Evolutionary conservation across 1,140 invertebrate species (phyloP), one percentile per base, ranked within the genome.

Genomic region (Zaprionus ghesquierei): DNA sequence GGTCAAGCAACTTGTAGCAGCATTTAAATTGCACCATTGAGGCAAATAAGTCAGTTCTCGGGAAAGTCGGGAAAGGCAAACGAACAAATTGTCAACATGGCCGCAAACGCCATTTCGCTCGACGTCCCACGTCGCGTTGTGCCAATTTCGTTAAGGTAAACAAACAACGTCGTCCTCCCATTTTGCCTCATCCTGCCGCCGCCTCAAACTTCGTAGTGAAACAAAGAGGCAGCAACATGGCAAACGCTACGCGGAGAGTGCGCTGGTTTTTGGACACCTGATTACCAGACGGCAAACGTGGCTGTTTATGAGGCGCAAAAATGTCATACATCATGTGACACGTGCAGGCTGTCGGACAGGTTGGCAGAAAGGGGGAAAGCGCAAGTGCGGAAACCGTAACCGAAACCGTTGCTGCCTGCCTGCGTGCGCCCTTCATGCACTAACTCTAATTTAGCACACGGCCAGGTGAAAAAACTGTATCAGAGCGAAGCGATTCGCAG

Each of bases 271-370:
- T 25, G 33, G 50, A 54, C 38, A 71, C 76, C 71, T 82, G 73
- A 82, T 84, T 84, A 82, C 60, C 72, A 41, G 33, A 41, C 62
- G 51, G 41, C 29, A 38, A 70, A 58, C 58, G 74, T 64, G 74
- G 65, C 69, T 87, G 84, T 82, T 87, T 87, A 87, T 87, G 84
- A 81, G 73, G 82, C 84, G 84, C 84, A 82, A 89, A 86, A 87
- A 82, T 89, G 84, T 89, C 82, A 89, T 87, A 82, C 82, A 87
- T 87, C 82, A 86, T 89, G 63, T 79, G 75, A 87, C 82, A 79
- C 69, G 60, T 72, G 72, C 64, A 46, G 35, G n/a, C 5, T 15
- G 35, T 50, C 9, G 46, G 22, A 46, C 50, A 59, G 23, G 38
- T 54, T 15, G 18, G 31, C 31, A 4, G 35, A 6, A 41, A 8